Percentiles rank a stretch among this genome's conserved stretches.
phyloP scores from a whole-genome alignment of 2,113 vertebrate genomes.

The Indicator maculatus region DNA sequence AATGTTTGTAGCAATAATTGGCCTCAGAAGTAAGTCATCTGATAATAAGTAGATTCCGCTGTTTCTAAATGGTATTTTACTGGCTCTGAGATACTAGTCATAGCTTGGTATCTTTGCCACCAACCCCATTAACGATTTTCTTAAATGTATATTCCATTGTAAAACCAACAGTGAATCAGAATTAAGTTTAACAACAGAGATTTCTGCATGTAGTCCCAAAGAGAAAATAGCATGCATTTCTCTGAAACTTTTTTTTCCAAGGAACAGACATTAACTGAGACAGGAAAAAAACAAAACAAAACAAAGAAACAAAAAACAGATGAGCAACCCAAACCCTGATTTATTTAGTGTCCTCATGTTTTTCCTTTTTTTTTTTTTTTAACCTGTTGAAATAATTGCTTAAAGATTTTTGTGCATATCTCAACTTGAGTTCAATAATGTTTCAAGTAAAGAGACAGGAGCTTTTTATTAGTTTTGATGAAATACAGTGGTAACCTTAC shows the following conservation, averaged over 20 bases:
- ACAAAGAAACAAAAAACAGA: too few species aligned
- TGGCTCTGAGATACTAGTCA: conserved; percentile 24
- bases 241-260: not conserved
- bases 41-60: conserved; percentile 43
- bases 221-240: not conserved
- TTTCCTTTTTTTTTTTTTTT: not conserved
- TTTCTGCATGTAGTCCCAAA: not conserved
- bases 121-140: conserved; percentile 48
- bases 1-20: conserved; percentile 46
- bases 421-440: not conserved
- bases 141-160: conserved; percentile 28
- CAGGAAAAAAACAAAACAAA: not conserved
- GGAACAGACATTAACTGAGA: not conserved
- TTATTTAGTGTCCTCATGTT: not conserved
- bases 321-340: not conserved
- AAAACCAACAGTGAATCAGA: conserved; percentile 13
- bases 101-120: conserved; percentile 2
- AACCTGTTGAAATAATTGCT: not conserved
- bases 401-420: not conserved
- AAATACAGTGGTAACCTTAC: not conserved
- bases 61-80: conserved; percentile 34
- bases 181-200: not conserved
- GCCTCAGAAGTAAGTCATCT: conserved; percentile 46
- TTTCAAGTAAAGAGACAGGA: conserved; percentile 11
- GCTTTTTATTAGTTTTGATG: conserved; percentile 21